Evolutionary conservation across 2,113 vertebrate genomes (phyloP), one percentile per base, ranked within the genome.

Genomic region (Takifugu flavidus): DNA sequence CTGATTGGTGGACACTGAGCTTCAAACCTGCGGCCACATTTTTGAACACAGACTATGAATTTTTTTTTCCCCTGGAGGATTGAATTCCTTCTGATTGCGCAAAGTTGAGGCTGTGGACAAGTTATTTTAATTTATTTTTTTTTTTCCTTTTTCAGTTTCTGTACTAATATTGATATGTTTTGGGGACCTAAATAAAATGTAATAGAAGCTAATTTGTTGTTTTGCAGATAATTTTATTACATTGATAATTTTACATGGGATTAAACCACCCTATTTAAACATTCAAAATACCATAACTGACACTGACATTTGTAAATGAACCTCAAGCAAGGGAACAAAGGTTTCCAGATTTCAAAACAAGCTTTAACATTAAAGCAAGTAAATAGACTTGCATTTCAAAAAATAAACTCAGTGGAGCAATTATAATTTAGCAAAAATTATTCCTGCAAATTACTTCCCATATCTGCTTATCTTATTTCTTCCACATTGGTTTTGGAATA

Each of bases 161-260:
- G 84, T 89, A 89, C 90, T 92, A 91, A 88, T 92, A 91, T 90
- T 90, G 89, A 87, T 91, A 90, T 90, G 89, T 91, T 92, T 92
- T 91, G 89, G 89, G 90, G 89, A 90, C 90, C 88, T 87, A 88
- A 91, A 90, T 88, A 88, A 90, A 91, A 86, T 25, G 20, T 20
- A 49, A 49, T 88, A 82, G 74, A 88, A 87, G 56, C 72, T 15
- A 8, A 53, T 3, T 26, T 53, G 5, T 53, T 12, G 2, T 34
- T n/a, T 15, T 15, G 13, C 28, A 25, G 34, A 45, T 6, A 31
- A 11, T 28, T 25, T 49, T 11, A 14, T 20, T 20, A 20, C 20
- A 20, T 20, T 20, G 20, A 20, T 3, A 39, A 10, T 39, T 39
- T 39, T 39, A 11, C 34, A 39, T 3, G 7, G 34, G 8, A 39